Evolutionary conservation across 2,797 vertebrate species (phyloP).

Genomic region (Phataginus tricuspis): DNA sequence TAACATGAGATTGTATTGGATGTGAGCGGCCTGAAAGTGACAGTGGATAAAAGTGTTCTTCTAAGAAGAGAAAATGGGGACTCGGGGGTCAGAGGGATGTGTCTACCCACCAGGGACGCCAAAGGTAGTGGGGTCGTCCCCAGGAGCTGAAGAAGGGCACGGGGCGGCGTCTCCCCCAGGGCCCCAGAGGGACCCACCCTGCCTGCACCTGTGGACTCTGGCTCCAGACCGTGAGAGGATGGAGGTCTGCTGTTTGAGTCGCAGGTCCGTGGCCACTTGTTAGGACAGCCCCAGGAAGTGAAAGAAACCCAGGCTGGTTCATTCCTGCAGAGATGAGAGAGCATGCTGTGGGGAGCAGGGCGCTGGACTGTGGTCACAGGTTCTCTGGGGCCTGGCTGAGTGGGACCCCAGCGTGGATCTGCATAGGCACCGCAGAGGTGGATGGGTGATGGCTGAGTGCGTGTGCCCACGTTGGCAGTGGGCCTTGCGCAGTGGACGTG

Average conservation of each 20-base stretch:
- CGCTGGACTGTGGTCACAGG: rapidly evolving
- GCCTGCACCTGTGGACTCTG: background rate
- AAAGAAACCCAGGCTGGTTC: background rate
- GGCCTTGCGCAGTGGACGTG: rapidly evolving
- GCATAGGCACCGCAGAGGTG: rapidly evolving
- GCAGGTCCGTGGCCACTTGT: background rate
- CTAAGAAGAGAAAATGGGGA: background rate
- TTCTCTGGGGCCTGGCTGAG: background rate
- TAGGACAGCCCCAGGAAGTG: background rate
- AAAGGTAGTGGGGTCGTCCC: background rate
- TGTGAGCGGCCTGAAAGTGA: too few species aligned
- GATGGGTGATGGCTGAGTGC: rapidly evolving
- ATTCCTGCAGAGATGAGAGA: background rate
- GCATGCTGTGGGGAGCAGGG: rapidly evolving
- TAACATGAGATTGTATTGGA: background rate
- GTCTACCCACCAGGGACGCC: background rate
- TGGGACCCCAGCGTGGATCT: too few species aligned
- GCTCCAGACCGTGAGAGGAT: background rate
- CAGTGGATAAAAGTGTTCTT: background rate
- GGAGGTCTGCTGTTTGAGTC: background rate
- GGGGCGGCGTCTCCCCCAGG: rapidly evolving
- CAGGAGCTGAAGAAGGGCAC: background rate
- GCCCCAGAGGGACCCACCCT: background rate
- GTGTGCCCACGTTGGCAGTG: rapidly evolving
- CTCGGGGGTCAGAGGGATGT: rapidly evolving